Evolutionary conservation across 2,113 vertebrate species (phyloP).

Genomic region (Procapra przewalskii): DNA sequence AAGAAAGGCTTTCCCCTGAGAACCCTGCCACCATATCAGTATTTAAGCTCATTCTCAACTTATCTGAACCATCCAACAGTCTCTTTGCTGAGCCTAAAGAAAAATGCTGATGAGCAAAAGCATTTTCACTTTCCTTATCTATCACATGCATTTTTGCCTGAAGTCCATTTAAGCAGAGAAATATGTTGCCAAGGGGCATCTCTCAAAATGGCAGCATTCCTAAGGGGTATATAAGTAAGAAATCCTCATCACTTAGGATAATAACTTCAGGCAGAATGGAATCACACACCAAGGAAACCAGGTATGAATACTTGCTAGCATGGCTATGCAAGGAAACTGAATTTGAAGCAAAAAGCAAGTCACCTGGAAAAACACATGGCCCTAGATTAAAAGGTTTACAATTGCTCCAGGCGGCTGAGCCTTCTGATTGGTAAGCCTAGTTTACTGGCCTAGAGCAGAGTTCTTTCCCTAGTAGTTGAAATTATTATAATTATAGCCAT

Average conservation of each 20-base stretch:
- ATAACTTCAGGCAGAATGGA: neutral
- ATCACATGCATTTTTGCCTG: neutral
- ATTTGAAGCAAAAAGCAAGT: slow-evolving; percentile 25
- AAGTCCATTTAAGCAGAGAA: slow-evolving; percentile 1
- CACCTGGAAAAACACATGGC: neutral
- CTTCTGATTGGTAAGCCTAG: neutral
- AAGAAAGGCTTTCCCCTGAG: neutral
- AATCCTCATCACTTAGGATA: neutral
- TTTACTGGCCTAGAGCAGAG: neutral
- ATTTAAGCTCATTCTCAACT: neutral
- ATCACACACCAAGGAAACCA: neutral
- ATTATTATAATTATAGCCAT: slow-evolving; percentile 55
- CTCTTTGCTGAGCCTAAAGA: neutral
- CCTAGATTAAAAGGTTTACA: neutral
- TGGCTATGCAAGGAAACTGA: neutral
- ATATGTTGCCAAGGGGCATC: neutral
- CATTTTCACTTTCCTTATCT: neutral
- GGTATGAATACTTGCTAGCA: neutral
- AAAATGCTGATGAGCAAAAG: neutral
- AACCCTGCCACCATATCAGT: neutral
- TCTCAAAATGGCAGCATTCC: neutral
- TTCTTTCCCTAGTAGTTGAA: slow-evolving; percentile 36
- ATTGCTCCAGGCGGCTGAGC: neutral
- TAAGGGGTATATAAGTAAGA: neutral
- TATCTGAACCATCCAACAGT: neutral